A percentile compares a stretch with the other conserved stretches of the same genome.
phyloP scores from a whole-genome alignment of 2,888 invertebrate species.

The Spilarctia lutea region DNA sequence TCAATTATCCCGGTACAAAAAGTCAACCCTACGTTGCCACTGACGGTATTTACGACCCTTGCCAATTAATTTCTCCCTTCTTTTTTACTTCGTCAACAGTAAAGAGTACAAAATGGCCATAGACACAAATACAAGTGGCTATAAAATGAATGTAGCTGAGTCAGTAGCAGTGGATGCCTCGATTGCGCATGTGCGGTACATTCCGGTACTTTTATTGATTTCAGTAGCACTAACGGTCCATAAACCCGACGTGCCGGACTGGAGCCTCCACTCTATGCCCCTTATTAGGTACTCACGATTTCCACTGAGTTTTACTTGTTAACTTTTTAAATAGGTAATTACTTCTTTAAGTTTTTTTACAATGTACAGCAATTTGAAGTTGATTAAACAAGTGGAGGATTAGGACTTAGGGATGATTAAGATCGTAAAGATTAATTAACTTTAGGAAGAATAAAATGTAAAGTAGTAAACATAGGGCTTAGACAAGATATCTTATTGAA shows the following conservation, averaged over 20 bases:
- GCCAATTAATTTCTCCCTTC: conserved; percentile 73
- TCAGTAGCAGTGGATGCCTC: conserved; percentile 74
- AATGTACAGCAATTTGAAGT: conserved; percentile 40
- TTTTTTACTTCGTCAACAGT: conserved; percentile 79
- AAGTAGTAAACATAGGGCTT: background rate
- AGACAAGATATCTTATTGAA: background rate
- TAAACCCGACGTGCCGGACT: conserved; percentile 84
- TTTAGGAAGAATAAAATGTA: conserved; percentile 13
- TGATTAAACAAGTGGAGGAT: conserved; percentile 46
- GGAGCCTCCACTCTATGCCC: conserved; percentile 78
- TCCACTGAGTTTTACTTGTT: conserved; percentile 78
- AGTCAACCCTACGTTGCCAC: conserved; percentile 60
- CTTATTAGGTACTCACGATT: conserved; percentile 85
- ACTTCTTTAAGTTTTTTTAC: conserved; percentile 52
- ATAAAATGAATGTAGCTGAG: conserved; percentile 86
- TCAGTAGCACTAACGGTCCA: conserved; percentile 89
- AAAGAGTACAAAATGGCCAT: conserved; percentile 83
- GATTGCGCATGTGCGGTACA: conserved; percentile 86
- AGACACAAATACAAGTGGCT: conserved; percentile 86
- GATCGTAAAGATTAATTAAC: conserved; percentile 31
- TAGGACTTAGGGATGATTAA: conserved; percentile 38
- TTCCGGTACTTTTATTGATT: conserved; percentile 90
- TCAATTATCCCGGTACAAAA: conserved; percentile 48
- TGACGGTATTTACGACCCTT: conserved; percentile 64
- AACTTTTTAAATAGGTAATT: conserved; percentile 75